phyloP scores from a whole-genome alignment of 2,113 vertebrate species.

The Mirounga angustirostris region DNA sequence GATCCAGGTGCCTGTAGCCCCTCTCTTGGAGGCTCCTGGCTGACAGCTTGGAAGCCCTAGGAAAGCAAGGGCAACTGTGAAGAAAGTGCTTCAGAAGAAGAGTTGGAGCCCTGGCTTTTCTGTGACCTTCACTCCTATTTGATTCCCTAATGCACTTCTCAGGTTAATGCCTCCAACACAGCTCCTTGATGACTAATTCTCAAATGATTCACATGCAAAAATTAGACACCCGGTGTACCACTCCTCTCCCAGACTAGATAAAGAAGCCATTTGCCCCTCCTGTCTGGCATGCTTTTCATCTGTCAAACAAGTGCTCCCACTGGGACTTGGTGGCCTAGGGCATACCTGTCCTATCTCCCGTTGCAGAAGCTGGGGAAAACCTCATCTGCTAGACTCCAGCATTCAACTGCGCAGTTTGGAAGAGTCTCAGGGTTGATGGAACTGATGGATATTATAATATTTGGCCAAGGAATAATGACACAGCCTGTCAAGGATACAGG shows the following conservation, averaged over 20 bases:
- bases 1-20: neutral
- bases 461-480: neutral
- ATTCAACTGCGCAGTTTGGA: neutral
- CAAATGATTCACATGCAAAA: neutral
- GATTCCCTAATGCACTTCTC: neutral
- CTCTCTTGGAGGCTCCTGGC: accelerated
- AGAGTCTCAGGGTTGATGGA: neutral
- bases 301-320: neutral
- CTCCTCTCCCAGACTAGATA: neutral
- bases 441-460: neutral
- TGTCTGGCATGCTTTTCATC: neutral
- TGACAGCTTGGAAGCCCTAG: neutral
- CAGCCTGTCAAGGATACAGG: neutral
- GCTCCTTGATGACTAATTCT: neutral
- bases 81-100: neutral
- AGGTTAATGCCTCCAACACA: neutral
- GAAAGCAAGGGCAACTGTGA: neutral
- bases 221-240: neutral
- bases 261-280: neutral
- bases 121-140: neutral
- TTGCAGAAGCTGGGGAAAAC: neutral
- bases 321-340: neutral
- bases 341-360: neutral
- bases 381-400: neutral
- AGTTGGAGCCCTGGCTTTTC: neutral